A percentile compares a stretch with the other conserved stretches of the same genome.
Conservation (phyloP, 1,140 invertebrate genomes). For the Cyrtorhinus lividipennis region DNA sequence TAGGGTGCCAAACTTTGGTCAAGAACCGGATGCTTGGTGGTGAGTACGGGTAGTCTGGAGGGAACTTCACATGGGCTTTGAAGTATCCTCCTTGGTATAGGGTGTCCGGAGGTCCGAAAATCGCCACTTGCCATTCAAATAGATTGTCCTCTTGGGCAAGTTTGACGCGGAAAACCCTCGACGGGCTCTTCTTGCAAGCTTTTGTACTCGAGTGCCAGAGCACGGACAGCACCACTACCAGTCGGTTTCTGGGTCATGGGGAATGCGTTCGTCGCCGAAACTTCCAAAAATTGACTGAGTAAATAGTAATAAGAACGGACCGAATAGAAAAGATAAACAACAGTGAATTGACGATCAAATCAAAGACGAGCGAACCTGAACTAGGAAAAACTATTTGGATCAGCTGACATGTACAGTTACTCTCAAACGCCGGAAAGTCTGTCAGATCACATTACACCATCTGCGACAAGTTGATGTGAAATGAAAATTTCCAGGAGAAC, state of each 20-base stretch:
- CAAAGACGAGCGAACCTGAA: too few relatives aligned
- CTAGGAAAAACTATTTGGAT: too few relatives aligned
- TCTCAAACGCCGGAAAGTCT: too few relatives aligned
- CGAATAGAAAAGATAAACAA: too few relatives aligned
- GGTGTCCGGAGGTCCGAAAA: conserved; percentile 97
- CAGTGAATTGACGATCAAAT: too few relatives aligned
- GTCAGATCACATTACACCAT: too few relatives aligned
- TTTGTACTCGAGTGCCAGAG: conserved; percentile 92
- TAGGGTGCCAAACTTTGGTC: conserved; percentile 99
- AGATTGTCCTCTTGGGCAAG: conserved; percentile 94
- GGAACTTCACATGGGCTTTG: conserved; percentile 98
- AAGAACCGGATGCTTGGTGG: conserved; percentile 94
- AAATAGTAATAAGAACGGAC: too few relatives aligned
- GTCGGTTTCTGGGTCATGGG: conserved; percentile 37
- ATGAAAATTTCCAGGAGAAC: too few relatives aligned
- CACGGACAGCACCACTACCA: conserved; percentile 80
- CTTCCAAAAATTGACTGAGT: too few relatives aligned
- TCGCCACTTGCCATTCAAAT: conserved; percentile 99
- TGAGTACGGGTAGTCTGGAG: conserved; percentile 93
- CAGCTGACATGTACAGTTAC: too few relatives aligned
- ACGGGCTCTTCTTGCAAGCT: conserved; percentile 94
- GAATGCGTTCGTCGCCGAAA: too few relatives aligned
- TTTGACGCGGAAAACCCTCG: conserved; percentile 97
- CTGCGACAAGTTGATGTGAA: too few relatives aligned
- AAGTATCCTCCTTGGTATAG: conserved; percentile 99